phyloP scores from a whole-genome alignment of 2,888 invertebrate species.

The Zootermopsis nevadensis region DNA sequence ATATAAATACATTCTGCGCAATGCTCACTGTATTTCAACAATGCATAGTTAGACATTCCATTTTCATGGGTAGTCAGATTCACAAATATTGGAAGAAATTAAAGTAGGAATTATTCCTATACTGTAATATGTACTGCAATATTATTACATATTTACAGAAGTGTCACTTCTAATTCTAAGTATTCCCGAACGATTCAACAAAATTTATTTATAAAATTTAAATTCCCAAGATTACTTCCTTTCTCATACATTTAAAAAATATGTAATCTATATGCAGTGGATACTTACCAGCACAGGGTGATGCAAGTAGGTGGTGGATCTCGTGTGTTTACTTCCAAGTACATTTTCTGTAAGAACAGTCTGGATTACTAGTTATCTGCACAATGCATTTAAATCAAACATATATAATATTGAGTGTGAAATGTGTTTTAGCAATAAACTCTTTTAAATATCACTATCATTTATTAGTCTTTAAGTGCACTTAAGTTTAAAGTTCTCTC shows the following conservation, averaged over 20 bases:
- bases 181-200: background rate
- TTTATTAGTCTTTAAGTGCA: too few species aligned
- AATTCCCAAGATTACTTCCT: background rate
- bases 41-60: slow-evolving; percentile 7
- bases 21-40: background rate
- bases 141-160: background rate
- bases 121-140: background rate
- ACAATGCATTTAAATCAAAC: background rate
- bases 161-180: background rate
- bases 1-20: background rate
- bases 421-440: slow-evolving; percentile 22
- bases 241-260: background rate
- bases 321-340: background rate
- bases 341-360: background rate
- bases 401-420: background rate
- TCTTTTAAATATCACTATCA: background rate
- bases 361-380: background rate
- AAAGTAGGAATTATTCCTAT: background rate
- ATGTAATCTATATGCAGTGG: background rate
- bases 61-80: background rate
- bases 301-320: background rate
- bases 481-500: too few species aligned
- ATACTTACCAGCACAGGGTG: background rate
- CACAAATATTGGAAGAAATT: background rate
- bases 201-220: background rate